Percentiles rank a stretch among this genome's conserved stretches.
Evolutionary conservation across 2,113 vertebrate genomes (phyloP).

Genomic region (Okapia johnstoni): DNA sequence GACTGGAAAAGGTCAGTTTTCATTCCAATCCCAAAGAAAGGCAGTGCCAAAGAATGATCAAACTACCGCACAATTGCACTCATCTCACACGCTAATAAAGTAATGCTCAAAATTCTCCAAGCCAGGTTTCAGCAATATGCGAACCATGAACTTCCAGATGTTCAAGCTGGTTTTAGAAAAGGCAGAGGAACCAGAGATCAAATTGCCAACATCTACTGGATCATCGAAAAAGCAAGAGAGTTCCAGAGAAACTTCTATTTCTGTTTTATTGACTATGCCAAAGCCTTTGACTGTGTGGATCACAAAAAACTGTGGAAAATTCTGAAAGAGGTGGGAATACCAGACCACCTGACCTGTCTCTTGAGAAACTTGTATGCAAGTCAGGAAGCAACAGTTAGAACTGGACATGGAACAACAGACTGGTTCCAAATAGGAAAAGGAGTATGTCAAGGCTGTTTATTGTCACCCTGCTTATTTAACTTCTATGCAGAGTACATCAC

Average conservation of each 20-base stretch:
- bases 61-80: neutral
- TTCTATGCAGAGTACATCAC: neutral
- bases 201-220: too few relatives aligned
- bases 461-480: neutral
- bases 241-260: too few relatives aligned
- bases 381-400: neutral
- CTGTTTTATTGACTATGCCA: too few relatives aligned
- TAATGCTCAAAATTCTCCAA: neutral
- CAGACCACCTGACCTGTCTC: too few relatives aligned
- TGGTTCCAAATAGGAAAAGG: neutral
- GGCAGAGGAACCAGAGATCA: neutral
- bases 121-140: rapidly evolving
- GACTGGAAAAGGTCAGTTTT: neutral
- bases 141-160: neutral
- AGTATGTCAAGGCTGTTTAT: rapidly evolving
- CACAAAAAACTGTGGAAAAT: too few relatives aligned
- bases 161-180: neutral
- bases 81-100: neutral
- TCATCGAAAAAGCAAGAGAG: too few relatives aligned
- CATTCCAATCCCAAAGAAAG: neutral
- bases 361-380: neutral
- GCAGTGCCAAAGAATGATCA: neutral
- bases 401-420: neutral
- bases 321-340: too few relatives aligned
- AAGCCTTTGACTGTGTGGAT: too few relatives aligned